Evolutionary conservation across 2,888 invertebrate genomes (phyloP).

Genomic region (Syrista parreyssii): DNA sequence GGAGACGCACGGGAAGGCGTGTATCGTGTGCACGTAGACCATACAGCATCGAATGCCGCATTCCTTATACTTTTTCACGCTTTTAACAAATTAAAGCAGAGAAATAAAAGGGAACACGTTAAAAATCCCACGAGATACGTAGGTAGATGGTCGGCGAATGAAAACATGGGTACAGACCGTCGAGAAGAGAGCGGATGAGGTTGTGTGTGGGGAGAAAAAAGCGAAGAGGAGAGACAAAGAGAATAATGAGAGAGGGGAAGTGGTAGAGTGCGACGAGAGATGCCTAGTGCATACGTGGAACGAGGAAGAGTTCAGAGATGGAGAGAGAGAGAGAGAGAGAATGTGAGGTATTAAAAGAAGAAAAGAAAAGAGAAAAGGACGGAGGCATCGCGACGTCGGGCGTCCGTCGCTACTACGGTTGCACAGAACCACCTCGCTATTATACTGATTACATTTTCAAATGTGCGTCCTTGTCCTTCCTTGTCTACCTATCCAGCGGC

Average conservation of each 20-base stretch:
- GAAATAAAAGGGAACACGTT: slow-evolving; percentile 36
- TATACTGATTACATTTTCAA: slow-evolving; percentile 56
- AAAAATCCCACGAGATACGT: not conserved
- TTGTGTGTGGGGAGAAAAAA: slow-evolving; percentile 18
- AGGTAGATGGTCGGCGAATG: slow-evolving; percentile 6
- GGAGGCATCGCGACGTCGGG: slow-evolving; percentile 7
- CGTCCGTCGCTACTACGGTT: slow-evolving; percentile 25
- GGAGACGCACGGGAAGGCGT: too few species aligned
- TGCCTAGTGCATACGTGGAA: slow-evolving; percentile 1
- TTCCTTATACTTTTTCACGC: slow-evolving; percentile 35
- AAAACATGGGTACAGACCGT: slow-evolving; percentile 10
- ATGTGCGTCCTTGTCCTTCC: slow-evolving; percentile 30
- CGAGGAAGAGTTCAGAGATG: slow-evolving; percentile 10
- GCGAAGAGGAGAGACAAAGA: slow-evolving; percentile 8
- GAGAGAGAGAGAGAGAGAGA: slow-evolving; percentile 14
- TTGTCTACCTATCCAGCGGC: not conserved
- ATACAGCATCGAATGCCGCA: not conserved
- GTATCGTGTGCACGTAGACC: too few species aligned
- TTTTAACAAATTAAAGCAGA: slow-evolving; percentile 59
- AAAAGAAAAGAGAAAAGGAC: slow-evolving; percentile 15
- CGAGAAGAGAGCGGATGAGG: slow-evolving; percentile 12
- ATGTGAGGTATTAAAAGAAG: slow-evolving; percentile 14
- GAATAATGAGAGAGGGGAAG: slow-evolving; percentile 7
- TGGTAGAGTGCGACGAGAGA: slow-evolving; percentile 9
- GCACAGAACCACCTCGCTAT: slow-evolving; percentile 45